Evolutionary conservation across 1,140 invertebrate species (phyloP).

Genomic region (Steinernema khuongi): DNA sequence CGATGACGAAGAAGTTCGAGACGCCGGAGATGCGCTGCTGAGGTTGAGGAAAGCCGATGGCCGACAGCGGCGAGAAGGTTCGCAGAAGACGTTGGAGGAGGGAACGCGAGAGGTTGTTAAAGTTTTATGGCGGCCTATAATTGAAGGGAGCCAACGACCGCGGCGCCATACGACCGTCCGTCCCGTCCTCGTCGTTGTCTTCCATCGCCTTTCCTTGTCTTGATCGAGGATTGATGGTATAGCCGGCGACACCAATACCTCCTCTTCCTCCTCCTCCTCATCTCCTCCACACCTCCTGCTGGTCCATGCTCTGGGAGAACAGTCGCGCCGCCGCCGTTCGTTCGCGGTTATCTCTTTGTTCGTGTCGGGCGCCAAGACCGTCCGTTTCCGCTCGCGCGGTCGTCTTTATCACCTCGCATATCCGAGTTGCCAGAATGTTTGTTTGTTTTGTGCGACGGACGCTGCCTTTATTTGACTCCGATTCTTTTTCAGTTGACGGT

Average conservation of each 20-base stretch:
- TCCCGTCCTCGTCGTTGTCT: not conserved
- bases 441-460: constrained; percentile 9
- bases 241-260: constrained; percentile 8
- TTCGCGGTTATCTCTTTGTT: not conserved
- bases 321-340: not conserved
- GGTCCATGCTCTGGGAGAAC: not conserved
- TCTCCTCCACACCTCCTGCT: not conserved
- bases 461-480: not conserved
- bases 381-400: not conserved
- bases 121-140: constrained; percentile 16
- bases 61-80: not conserved
- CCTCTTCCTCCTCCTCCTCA: too few relatives aligned
- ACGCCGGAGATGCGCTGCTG: not conserved
- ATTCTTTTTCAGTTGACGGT: not conserved
- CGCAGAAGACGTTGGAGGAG: not conserved
- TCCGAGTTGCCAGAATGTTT: constrained; percentile 1
- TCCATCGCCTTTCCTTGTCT: not conserved
- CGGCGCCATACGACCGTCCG: constrained; percentile 13
- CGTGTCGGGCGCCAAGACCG: not conserved
- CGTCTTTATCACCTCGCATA: not conserved
- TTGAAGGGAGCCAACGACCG: constrained; percentile 14
- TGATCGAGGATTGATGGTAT: constrained; percentile 16
- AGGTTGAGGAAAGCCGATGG: not conserved
- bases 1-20: not conserved
- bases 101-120: constrained; percentile 12